These are phyloP conservation scores for Prorops nasuta DNA, from an alignment of 1,140 invertebrate species.

Conservation along the genomic window DNA sequence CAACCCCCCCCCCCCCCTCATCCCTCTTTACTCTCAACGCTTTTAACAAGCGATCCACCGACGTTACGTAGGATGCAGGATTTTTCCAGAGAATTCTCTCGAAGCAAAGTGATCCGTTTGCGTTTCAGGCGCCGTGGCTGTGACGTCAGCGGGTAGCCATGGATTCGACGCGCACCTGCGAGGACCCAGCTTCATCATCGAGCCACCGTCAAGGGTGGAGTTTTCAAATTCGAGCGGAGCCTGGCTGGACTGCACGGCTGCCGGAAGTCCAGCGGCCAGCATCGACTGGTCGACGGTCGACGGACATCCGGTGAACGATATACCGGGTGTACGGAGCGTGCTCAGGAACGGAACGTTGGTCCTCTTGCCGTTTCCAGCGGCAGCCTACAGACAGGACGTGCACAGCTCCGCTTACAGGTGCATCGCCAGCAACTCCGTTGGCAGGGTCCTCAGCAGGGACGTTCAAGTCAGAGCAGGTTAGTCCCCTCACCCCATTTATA, in stretches of 20 bases:
- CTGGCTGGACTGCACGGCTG: slow-evolving; percentile 75
- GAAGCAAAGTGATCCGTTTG: too few relatives aligned
- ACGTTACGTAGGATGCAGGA: too few relatives aligned
- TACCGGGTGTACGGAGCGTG: slow-evolving; percentile 66
- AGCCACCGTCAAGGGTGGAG: slow-evolving; percentile 70
- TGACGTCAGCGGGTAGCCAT: slow-evolving; percentile 35
- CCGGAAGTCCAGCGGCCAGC: slow-evolving; percentile 71
- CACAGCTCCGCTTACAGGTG: slow-evolving; percentile 77
- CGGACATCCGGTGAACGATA: slow-evolving; percentile 67
- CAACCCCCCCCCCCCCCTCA: too few relatives aligned
- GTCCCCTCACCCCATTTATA: too few relatives aligned
- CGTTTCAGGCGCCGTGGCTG: slow-evolving; percentile 20
- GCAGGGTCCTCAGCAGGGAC: slow-evolving; percentile 75
- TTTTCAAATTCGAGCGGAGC: slow-evolving; percentile 76
- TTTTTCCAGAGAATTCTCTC: too few relatives aligned
- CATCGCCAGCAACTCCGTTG: slow-evolving; percentile 73
- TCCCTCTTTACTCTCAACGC: too few relatives aligned
- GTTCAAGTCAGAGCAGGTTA: slow-evolving; percentile 81
- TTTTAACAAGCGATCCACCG: too few relatives aligned
- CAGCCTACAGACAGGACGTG: slow-evolving; percentile 71
- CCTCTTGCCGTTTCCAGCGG: slow-evolving; percentile 72
- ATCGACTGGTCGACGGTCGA: slow-evolving; percentile 76
- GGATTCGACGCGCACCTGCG: slow-evolving; percentile 63
- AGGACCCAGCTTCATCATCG: slow-evolving; percentile 73
- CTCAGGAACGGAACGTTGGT: slow-evolving; percentile 74